These are phyloP conservation scores for Scaptomyza parva DNA, from an alignment of 2,888 invertebrate genomes.

Conservation along the genomic window DNA sequence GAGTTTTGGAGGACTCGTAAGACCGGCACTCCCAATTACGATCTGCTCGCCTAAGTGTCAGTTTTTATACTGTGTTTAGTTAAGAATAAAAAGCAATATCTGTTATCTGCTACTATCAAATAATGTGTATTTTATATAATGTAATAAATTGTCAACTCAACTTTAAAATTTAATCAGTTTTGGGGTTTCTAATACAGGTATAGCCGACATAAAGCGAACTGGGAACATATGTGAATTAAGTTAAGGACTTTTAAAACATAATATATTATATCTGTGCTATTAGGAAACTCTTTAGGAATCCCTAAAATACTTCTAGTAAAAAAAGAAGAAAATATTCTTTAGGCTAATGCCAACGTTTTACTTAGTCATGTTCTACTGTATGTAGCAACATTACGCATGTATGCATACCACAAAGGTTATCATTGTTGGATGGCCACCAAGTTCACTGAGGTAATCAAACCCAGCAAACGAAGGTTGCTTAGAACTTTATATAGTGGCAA, in stretches of 20 bases:
- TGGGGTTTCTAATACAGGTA: not conserved
- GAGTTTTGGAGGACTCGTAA: constrained; percentile 89
- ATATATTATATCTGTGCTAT: no score
- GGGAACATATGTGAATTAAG: no score
- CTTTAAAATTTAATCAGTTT: not conserved
- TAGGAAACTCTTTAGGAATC: no score
- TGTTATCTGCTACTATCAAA: not conserved
- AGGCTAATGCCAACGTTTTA: not conserved
- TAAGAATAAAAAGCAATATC: not conserved
- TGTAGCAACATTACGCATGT: not conserved
- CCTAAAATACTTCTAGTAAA: no score
- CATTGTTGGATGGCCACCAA: constrained; percentile 38
- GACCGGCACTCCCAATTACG: constrained; percentile 87
- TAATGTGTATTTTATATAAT: not conserved
- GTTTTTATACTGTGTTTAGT: no score
- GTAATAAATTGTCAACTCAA: constrained; percentile 1
- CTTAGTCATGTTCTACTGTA: constrained; percentile 19
- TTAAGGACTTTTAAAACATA: no score
- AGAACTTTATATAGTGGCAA: constrained; percentile 35
- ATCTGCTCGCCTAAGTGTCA: constrained; percentile 46
- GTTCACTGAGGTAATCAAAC: constrained; percentile 57
- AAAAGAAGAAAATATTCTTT: no score
- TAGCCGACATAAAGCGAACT: no score
- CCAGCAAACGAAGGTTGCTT: constrained; percentile 47
- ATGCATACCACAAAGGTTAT: constrained; percentile 46